Conservation (phyloP, 2,888 invertebrate genomes). For the Selenia dentaria region DNA sequence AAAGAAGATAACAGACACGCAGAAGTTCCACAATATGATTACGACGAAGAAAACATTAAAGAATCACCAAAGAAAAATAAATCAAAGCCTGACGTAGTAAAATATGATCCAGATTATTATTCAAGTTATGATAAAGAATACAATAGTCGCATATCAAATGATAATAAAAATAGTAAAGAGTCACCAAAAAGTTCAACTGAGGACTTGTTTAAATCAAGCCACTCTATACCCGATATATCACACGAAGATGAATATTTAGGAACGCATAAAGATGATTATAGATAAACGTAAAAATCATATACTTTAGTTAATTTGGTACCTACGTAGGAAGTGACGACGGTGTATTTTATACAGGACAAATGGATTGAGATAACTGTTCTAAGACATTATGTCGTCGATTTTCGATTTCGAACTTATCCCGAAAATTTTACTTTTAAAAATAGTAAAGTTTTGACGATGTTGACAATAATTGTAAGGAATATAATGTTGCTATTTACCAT, state of each 20-base stretch:
- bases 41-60: background rate
- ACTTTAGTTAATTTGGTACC: no score
- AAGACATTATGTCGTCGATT: no score
- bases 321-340: no score
- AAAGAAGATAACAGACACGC: background rate
- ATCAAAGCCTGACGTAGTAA: background rate
- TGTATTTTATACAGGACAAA: no score
- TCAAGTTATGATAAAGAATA: background rate
- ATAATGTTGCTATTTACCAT: no score
- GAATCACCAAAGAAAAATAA: background rate
- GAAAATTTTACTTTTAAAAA: no score
- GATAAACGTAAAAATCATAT: no score
- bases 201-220: conserved; percentile 40
- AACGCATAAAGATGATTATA: background rate
- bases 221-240: conserved; percentile 6
- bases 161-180: conserved; percentile 6
- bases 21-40: background rate
- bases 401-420: no score
- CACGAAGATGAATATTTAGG: conserved; percentile 2
- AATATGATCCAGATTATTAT: background rate
- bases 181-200: conserved; percentile 24
- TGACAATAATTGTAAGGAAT: no score
- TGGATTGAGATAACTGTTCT: no score
- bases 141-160: conserved; percentile 1
- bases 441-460: no score